Evolutionary conservation across 2,888 invertebrate species (phyloP).

Genomic region (Cheilosia soror): DNA sequence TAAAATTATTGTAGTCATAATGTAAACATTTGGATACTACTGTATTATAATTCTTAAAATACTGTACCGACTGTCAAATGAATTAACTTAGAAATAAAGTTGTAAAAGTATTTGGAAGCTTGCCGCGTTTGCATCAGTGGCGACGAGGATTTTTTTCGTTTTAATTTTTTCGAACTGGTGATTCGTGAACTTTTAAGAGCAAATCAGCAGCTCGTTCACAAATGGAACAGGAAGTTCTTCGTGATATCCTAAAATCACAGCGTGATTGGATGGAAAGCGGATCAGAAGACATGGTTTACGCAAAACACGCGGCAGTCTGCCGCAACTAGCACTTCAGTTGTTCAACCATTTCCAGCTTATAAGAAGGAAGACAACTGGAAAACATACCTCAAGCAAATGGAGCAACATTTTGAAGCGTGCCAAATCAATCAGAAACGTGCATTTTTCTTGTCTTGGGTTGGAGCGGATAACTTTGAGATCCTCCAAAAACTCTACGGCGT

Average conservation of each 20-base stretch:
- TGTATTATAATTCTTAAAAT: no score
- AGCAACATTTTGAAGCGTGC: conserved; percentile 35
- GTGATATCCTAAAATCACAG: conserved; percentile 6
- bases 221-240: background rate
- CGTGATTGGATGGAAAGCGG: conserved; percentile 19
- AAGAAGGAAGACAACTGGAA: conserved; percentile 34
- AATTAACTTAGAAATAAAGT: no score
- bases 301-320: background rate
- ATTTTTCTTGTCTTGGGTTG: conserved; percentile 33
- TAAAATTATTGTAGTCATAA: no score
- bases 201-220: background rate
- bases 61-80: no score
- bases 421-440: conserved; percentile 8
- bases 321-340: background rate
- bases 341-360: conserved; percentile 29
- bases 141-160: no score
- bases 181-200: background rate
- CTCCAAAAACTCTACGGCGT: conserved; percentile 24
- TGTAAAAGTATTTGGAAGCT: no score
- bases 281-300: conserved; percentile 27
- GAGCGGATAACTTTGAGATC: conserved; percentile 25
- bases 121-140: no score
- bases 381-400: conserved; percentile 37
- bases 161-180: background rate
- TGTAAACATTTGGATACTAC: no score